Conservation (phyloP, 2,888 invertebrate genomes). For the Ophion ellenae region DNA sequence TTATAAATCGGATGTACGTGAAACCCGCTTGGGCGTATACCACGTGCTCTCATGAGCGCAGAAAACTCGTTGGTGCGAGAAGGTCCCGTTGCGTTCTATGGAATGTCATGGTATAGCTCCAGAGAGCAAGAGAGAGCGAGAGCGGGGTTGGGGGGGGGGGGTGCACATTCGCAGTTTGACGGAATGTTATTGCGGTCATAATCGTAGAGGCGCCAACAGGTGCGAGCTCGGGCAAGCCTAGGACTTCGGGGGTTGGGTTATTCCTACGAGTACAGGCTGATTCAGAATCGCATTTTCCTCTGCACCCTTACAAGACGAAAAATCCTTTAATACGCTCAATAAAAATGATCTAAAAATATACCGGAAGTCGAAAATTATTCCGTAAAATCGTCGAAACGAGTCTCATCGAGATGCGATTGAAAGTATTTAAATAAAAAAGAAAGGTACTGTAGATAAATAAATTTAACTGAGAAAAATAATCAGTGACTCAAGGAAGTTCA, state of each 20-base stretch:
- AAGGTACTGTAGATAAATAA: background rate
- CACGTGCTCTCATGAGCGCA: constrained; percentile 59
- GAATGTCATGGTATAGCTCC: constrained; percentile 50
- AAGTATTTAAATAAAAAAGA: background rate
- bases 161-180: constrained; percentile 80
- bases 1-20: constrained; percentile 52
- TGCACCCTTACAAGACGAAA: background rate
- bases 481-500: no score
- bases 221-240: constrained; percentile 81
- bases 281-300: constrained; percentile 43
- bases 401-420: background rate
- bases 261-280: constrained; percentile 51
- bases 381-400: background rate
- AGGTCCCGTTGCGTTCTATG: constrained; percentile 69
- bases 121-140: constrained; percentile 62
- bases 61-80: constrained; percentile 63
- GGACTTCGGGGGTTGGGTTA: constrained; percentile 61
- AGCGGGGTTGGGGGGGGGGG: constrained; percentile 43
- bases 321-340: background rate
- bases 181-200: constrained; percentile 84
- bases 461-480: background rate
- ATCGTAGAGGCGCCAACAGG: constrained; percentile 83
- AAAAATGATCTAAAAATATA: background rate
- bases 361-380: background rate
- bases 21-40: constrained; percentile 55